Evolutionary conservation across 2,797 vertebrate genomes (phyloP), one percentile per base, ranked within the genome.

Genomic region (Botia kubotai): DNA sequence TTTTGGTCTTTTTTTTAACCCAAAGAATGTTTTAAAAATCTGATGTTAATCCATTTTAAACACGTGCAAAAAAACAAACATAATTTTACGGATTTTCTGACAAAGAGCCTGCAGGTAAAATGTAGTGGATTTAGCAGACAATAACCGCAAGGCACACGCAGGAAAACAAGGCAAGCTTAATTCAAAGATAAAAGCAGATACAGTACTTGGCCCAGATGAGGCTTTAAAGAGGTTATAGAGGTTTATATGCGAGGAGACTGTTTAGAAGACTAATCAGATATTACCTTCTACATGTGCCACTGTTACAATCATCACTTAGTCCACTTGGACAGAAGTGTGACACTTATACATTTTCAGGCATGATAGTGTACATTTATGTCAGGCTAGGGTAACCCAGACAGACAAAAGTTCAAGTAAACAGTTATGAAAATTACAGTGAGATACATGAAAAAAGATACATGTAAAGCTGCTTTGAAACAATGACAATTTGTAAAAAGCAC

Each of bases 251-350:
- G 50, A 26, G 68, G 68, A 70, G 14, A 26, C 21, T 72, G 50
- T 26, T 17, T 29, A 2, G 8, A 17, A 48, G 12, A 62, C 48
- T 13, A 29, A 68, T 55, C 48, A 70, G 53, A 62, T 50, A 29
- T 33, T 6, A 50, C 57, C 23, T 71, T 36, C n/a, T 23, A 50
- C 50, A 50, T 19, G 57, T 52, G 68, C 77, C 17, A 14, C 5
- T 23, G 23, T 12, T n/a, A 60, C 7, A 23, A n/a, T n/a, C 13
- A 57, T 19, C 14, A 77, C 39, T 60, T 23, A 60, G 70, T 71
- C 50, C 67, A 50, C 19, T 67, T 55, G 55, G 55, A 71, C 36
- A 71, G 14, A 79, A 79, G 68, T 43, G 29, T 78, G 58, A 70
- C 36, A 39, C 43, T 63, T 52, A 71, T 60, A 52, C 53, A 21